These are phyloP conservation scores for Drosophila imparisetae DNA, from an alignment of 2,888 invertebrate genomes.

Conservation along the genomic window DNA sequence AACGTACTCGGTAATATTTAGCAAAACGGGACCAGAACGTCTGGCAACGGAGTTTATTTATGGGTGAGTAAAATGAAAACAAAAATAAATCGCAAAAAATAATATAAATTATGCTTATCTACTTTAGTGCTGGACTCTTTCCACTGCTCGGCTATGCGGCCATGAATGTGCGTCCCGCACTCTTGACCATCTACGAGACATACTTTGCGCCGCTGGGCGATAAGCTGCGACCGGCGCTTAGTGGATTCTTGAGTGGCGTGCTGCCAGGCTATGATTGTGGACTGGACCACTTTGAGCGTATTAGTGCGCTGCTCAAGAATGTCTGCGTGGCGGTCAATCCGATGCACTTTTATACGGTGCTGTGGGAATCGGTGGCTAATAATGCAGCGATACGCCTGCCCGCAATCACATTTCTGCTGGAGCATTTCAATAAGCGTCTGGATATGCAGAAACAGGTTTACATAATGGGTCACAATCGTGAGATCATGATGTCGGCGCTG, in stretches of 20 bases:
- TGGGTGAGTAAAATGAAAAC: constrained; percentile 85
- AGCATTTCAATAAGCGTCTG: constrained; percentile 91
- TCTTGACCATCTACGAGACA: constrained; percentile 93
- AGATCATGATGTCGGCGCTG: constrained; percentile 92
- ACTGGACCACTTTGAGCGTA: constrained; percentile 92
- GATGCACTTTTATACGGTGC: constrained; percentile 92
- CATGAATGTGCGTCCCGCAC: constrained; percentile 93
- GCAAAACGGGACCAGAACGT: constrained; percentile 92
- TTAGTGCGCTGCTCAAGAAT: constrained; percentile 82
- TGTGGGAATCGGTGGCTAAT: constrained; percentile 94
- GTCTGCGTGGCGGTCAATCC: constrained; percentile 91
- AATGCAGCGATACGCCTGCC: constrained; percentile 92
- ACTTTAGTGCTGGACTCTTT: constrained; percentile 89
- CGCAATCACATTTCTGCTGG: constrained; percentile 91
- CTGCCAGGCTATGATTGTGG: constrained; percentile 95
- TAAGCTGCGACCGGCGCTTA: constrained; percentile 89
- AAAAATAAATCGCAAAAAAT: background rate
- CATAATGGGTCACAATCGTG: constrained; percentile 93
- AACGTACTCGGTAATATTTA: constrained; percentile 95
- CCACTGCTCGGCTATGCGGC: constrained; percentile 95
- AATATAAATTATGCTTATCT: constrained; percentile 10
- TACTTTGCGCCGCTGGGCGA: constrained; percentile 94
- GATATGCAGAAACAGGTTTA: constrained; percentile 92
- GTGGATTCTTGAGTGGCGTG: constrained; percentile 94
- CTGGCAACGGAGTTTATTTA: constrained; percentile 94